Conservation (phyloP, 2,797 vertebrate genomes). For the Mionectes olivaceus region DNA sequence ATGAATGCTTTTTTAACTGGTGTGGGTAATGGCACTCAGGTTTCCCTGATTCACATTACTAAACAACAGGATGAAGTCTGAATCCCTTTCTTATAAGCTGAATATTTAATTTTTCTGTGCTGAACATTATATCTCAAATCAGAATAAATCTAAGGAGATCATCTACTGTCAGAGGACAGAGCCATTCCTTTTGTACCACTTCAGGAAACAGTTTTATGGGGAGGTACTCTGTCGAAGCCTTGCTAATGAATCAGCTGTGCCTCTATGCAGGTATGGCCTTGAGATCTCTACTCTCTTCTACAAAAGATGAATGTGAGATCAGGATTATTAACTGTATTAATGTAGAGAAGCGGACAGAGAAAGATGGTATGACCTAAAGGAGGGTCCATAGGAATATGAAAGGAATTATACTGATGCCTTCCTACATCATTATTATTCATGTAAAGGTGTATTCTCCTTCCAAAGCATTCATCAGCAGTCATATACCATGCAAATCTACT, state of each 20-base stretch:
- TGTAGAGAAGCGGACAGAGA: not conserved
- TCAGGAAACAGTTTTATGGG: not conserved
- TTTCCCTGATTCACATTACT: not conserved
- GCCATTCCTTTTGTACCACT: not conserved
- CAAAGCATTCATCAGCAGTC: not conserved
- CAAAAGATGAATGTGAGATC: slow-evolving; percentile 23
- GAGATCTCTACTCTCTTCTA: not conserved
- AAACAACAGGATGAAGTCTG: not conserved
- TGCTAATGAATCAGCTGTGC: not conserved
- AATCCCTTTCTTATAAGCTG: not conserved
- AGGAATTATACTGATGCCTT: not conserved
- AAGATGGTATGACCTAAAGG: not conserved
- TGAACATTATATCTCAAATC: not conserved
- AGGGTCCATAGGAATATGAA: not conserved
- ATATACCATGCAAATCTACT: not conserved
- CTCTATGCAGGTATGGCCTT: not conserved
- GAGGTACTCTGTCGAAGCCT: not conserved
- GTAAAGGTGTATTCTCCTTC: not conserved
- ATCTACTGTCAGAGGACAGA: not conserved
- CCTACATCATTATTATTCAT: not conserved
- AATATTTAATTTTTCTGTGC: not conserved
- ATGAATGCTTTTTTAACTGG: not conserved
- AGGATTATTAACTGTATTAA: slow-evolving; percentile 47
- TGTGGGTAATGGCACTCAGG: not conserved
- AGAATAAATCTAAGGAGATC: not conserved